These are phyloP conservation scores for Stomatorhinus ivindoensis DNA, from an alignment of 2,113 vertebrate species.

Conservation along the genomic window DNA sequence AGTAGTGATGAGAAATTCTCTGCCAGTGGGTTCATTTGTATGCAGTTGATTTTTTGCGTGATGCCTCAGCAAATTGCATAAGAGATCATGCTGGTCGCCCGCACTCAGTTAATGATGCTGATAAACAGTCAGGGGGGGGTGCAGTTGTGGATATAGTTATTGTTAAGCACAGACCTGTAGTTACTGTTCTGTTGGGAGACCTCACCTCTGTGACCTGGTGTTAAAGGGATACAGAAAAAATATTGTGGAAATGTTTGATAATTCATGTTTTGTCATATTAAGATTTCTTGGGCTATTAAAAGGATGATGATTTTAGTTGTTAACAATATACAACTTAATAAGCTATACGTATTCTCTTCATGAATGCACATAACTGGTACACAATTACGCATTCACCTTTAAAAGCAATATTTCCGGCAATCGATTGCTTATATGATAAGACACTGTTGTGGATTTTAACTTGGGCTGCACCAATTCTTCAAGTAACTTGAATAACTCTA, in stretches of 20 bases:
- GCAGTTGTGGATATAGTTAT: background rate
- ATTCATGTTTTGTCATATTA: background rate
- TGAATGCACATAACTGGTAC: too few relatives aligned
- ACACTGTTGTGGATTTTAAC: too few relatives aligned
- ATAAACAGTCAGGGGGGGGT: background rate
- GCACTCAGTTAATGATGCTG: background rate
- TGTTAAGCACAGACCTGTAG: background rate
- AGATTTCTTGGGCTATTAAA: background rate
- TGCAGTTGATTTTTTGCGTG: background rate
- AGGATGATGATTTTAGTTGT: background rate
- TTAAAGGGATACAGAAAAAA: background rate
- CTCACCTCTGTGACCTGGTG: background rate
- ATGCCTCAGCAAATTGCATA: background rate
- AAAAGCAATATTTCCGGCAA: too few relatives aligned
- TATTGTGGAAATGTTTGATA: background rate
- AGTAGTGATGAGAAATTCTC: background rate
- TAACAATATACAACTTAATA: background rate
- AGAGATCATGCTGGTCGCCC: background rate
- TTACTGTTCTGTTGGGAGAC: background rate
- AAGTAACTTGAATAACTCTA: too few relatives aligned
- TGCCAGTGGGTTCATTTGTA: background rate
- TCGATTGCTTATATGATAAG: too few relatives aligned
- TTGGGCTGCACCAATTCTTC: too few relatives aligned
- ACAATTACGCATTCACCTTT: too few relatives aligned
- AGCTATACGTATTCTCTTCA: background rate